A percentile compares a stretch with the other conserved stretches of the same genome.
Conservation (phyloP, 2,888 invertebrate genomes). For the Mechanitis mazaeus region DNA sequence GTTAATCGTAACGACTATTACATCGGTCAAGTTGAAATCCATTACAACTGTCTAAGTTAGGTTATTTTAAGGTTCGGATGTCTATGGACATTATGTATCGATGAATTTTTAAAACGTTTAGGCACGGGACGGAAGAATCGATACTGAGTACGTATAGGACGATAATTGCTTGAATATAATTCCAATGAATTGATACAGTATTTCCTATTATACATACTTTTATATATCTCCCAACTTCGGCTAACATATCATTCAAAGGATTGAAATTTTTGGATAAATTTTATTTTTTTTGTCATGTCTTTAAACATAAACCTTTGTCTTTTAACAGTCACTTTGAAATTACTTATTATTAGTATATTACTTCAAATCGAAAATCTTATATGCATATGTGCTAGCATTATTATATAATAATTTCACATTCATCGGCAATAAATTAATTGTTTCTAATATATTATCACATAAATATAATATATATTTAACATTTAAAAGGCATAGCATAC, state of each 20-base stretch:
- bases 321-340: neutral
- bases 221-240: conserved; percentile 27
- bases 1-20: conserved; percentile 7
- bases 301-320: neutral
- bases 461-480: conserved; percentile 34
- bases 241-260: too few species aligned
- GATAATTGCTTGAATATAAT: conserved; percentile 32
- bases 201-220: conserved; percentile 24
- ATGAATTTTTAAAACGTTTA: conserved; percentile 70
- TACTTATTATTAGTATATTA: conserved; percentile 3
- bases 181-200: conserved; percentile 24
- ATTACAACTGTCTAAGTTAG: conserved; percentile 36
- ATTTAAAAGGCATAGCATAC: neutral
- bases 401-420: conserved; percentile 3
- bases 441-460: neutral
- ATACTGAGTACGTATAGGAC: conserved; percentile 58
- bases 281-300: too few species aligned
- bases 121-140: conserved; percentile 70
- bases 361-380: too few species aligned
- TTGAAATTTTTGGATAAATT: too few species aligned
- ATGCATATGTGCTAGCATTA: neutral
- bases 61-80: conserved; percentile 50
- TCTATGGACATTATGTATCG: conserved; percentile 55
- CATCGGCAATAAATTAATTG: neutral
- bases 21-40: conserved; percentile 15